Evolutionary conservation across 2,113 vertebrate genomes (phyloP).

Genomic region (Sapayoa aenigma): DNA sequence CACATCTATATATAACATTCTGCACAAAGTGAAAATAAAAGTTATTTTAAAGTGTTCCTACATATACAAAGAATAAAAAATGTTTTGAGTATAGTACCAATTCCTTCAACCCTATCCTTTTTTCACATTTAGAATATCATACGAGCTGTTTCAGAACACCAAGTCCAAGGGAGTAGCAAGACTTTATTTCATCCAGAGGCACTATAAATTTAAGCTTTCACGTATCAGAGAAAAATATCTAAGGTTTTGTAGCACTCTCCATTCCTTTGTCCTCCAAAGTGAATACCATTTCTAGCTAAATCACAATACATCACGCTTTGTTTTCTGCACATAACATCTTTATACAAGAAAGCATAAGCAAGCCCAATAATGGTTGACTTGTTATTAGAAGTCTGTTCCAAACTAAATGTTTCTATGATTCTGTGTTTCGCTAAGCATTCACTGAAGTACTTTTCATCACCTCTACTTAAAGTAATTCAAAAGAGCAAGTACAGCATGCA

Average conservation of each 20-base stretch:
- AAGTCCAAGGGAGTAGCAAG: not conserved
- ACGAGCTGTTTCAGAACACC: not conserved
- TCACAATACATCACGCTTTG: not conserved
- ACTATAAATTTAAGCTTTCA: not conserved
- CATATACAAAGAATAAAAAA: not conserved
- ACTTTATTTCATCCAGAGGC: not conserved
- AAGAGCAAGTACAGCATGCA: not conserved
- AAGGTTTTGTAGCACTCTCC: not conserved
- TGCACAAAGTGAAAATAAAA: not conserved
- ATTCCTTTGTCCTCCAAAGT: not conserved
- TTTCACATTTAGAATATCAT: not conserved
- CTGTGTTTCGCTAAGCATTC: not conserved
- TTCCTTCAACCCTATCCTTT: not conserved
- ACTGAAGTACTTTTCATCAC: not conserved
- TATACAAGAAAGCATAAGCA: not conserved
- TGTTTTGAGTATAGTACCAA: not conserved
- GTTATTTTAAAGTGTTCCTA: not conserved
- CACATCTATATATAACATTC: not conserved
- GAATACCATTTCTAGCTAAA: not conserved
- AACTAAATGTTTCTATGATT: not conserved
- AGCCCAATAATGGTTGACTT: not conserved
- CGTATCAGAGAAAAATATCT: not conserved
- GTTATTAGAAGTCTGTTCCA: not conserved
- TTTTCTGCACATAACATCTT: not conserved
- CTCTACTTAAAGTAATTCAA: not conserved